Percentiles rank a stretch among this genome's conserved stretches.
These are phyloP conservation scores for Anastrepha obliqua DNA, from an alignment of 1,140 invertebrate species.

Conservation along the genomic window DNA sequence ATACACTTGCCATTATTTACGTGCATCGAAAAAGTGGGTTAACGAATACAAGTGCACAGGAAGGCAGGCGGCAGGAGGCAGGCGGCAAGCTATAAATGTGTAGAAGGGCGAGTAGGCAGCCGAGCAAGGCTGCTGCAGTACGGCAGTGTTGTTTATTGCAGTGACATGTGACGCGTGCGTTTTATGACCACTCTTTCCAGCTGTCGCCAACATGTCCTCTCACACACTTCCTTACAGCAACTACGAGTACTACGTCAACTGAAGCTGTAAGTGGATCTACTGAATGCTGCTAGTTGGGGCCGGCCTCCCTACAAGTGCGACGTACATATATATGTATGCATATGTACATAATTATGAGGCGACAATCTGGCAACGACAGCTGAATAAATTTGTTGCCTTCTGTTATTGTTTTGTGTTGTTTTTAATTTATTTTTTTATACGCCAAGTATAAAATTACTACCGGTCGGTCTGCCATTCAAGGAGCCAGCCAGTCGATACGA, in stretches of 20 bases:
- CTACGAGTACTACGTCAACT: background rate
- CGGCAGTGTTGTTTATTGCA: background rate
- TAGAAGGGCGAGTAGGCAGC: background rate
- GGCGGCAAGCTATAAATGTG: background rate
- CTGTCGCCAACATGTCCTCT: conserved; percentile 37
- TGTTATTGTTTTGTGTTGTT: background rate
- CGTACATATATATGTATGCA: background rate
- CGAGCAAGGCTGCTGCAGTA: background rate
- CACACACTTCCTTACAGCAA: background rate
- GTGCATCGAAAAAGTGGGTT: conserved; percentile 45
- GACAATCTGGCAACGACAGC: conserved; percentile 4
- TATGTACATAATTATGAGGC: background rate
- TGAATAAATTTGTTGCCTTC: background rate
- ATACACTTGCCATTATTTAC: conserved; percentile 22
- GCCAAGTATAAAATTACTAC: conserved; percentile 2
- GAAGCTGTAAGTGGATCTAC: background rate
- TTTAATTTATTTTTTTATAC: background rate
- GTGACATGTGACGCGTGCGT: conserved; percentile 46
- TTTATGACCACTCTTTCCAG: conserved; percentile 32
- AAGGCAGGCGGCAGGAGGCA: background rate
- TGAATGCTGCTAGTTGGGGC: background rate
- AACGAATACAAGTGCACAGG: conserved; percentile 9
- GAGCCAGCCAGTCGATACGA: background rate
- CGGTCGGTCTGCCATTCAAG: background rate
- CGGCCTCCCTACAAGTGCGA: conserved; percentile 24